A percentile compares a stretch with the other conserved stretches of the same genome.
These are phyloP conservation scores for Chironomus tepperi DNA, from an alignment of 1,140 invertebrate species.

Conservation along the genomic window DNA sequence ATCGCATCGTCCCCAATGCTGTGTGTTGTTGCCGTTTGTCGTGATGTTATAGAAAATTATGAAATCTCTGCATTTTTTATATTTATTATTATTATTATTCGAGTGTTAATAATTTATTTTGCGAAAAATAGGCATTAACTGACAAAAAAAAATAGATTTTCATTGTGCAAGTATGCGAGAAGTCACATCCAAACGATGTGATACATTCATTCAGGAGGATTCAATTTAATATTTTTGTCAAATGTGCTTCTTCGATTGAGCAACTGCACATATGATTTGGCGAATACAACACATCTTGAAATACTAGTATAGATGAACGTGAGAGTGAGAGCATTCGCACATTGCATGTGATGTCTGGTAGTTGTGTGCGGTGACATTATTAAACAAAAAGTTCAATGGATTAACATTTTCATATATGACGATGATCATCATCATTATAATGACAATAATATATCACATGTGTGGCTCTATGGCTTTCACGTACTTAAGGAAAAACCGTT, in stretches of 20 bases:
- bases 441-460: too few relatives aligned
- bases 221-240: not conserved
- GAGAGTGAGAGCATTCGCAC: not conserved
- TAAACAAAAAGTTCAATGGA: not conserved
- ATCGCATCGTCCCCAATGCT: not conserved
- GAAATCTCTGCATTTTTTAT: not conserved
- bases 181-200: not conserved
- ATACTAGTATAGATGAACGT: conserved; percentile 12
- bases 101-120: not conserved
- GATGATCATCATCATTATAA: not conserved
- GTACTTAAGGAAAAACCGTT: too few relatives aligned
- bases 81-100: not conserved
- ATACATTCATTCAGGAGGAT: not conserved
- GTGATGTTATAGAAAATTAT: not conserved
- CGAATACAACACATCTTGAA: too few relatives aligned
- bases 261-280: too few relatives aligned
- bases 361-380: conserved; percentile 1
- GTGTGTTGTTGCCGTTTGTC: not conserved
- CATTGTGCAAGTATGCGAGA: too few relatives aligned
- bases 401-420: not conserved
- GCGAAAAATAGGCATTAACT: not conserved
- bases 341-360: not conserved
- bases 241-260: not conserved
- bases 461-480: too few relatives aligned
- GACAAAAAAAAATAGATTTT: too few relatives aligned